Conservation (phyloP, 2,888 invertebrate genomes). For the Pristionchus maxplancki region DNA sequence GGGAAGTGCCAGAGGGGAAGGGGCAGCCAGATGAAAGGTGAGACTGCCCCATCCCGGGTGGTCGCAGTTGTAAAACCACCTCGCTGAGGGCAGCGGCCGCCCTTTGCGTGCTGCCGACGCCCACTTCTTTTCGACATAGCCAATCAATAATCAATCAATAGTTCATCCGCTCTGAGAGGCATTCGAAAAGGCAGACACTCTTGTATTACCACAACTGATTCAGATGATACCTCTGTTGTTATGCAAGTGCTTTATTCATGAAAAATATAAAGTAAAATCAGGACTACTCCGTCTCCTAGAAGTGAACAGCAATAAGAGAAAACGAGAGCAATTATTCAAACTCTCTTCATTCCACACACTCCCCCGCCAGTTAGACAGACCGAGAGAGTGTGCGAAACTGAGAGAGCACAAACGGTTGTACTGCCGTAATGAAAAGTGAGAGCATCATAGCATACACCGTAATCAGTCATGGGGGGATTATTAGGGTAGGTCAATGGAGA, state of each 20-base stretch:
- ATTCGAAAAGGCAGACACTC: too few species aligned
- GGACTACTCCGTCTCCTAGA: conserved; percentile 4
- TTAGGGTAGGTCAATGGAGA: conserved; percentile 13
- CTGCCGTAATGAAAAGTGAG: conserved; percentile 22
- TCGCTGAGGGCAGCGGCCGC: too few species aligned
- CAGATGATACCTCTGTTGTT: too few species aligned
- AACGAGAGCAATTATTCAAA: neutral
- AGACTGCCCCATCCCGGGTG: neutral
- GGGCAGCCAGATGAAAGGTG: neutral
- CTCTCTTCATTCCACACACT: neutral
- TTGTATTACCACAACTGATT: too few species aligned
- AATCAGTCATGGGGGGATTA: conserved; percentile 21
- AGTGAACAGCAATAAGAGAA: neutral
- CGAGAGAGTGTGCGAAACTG: neutral
- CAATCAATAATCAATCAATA: too few species aligned
- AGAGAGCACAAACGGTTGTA: neutral
- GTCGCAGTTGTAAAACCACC: neutral
- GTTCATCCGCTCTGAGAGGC: too few species aligned
- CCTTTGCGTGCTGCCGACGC: neutral
- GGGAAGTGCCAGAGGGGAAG: neutral
- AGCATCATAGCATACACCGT: conserved; percentile 32
- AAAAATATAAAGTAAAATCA: neutral
- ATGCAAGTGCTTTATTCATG: too few species aligned
- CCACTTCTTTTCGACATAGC: too few species aligned
- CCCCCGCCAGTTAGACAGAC: neutral